phyloP scores from a whole-genome alignment of 1,140 invertebrate genomes.

The Homarus americanus region DNA sequence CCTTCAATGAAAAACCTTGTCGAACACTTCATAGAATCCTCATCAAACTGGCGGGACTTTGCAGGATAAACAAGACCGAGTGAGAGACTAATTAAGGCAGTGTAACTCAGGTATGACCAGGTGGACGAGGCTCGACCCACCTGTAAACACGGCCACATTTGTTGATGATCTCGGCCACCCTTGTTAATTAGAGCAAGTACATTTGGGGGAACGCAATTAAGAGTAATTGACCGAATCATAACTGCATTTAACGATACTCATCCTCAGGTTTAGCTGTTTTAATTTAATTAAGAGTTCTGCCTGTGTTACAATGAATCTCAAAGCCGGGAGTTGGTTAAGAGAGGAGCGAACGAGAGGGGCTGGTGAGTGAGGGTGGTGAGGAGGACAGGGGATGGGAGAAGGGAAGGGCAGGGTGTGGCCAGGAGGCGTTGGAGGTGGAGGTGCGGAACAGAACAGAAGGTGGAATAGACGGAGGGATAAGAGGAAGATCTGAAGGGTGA shows the following conservation, averaged over 20 bases:
- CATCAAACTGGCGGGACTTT: too few relatives aligned
- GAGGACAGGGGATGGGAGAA: neutral
- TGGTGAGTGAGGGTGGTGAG: neutral
- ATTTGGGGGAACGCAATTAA: conserved; percentile 34
- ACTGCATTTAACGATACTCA: conserved; percentile 49
- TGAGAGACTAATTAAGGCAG: neutral
- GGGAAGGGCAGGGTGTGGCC: too few relatives aligned
- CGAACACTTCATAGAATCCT: too few relatives aligned
- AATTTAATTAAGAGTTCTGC: conserved; percentile 58
- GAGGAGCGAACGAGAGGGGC: neutral
- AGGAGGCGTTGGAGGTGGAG: too few relatives aligned
- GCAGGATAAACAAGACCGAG: too few relatives aligned
- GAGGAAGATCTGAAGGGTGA: too few relatives aligned
- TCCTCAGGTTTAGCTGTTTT: conserved; percentile 44
- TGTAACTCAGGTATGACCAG: neutral
- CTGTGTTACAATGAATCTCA: conserved; percentile 1
- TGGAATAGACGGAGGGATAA: too few relatives aligned
- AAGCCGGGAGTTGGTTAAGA: neutral
- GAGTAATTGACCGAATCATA: conserved; percentile 56
- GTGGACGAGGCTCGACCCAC: neutral
- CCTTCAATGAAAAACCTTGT: too few relatives aligned
- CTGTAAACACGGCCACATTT: conserved; percentile 57
- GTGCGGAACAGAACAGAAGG: too few relatives aligned
- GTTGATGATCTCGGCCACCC: conserved; percentile 33
- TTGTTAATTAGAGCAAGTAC: conserved; percentile 65